Evolutionary conservation across 2,113 vertebrate species (phyloP), one percentile per base, ranked within the genome.

Genomic region (Pteronura brasiliensis): DNA sequence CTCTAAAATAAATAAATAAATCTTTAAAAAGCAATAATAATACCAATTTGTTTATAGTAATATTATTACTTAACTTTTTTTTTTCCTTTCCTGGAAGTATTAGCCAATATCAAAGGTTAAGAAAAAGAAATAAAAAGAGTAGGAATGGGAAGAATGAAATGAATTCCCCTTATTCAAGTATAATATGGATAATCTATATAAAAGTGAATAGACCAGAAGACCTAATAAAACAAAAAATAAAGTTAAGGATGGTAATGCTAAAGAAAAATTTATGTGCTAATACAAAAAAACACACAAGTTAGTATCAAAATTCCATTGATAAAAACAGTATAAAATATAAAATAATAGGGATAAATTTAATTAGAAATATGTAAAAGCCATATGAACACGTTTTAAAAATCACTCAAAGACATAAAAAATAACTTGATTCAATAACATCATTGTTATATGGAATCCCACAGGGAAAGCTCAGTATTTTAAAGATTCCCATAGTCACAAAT

Each of bases 11-110:
- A 69, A 36, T 21, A 69, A 69, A 69, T 36, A 36, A 69, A 69
- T 36, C 67, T 69, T 69, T 87, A 39, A 88, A 90, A 93, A 97
- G 49, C n/a, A 94, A 87, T 90, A 65, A 61, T 90, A 42, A 88
- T 67, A 27, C 1, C 36, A 65, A 55, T 65, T 39, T 80, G 92
- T 42, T 81, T 61, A 61, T 1, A 93, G 11, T 65, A 94, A 67
- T 63, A 52, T 14, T 87, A 59, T 77, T 92, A 79, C 72, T 87
- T 82, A 49, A 31, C 13, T 11, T 42, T 25, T 39, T 59, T 89
- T 36, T 23, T 85, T 42, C 42, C 49, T 84, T n/a, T 36, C 23
- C 39, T 47, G 34, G 59, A 4, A 79, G 17, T 90, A 79, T 95
- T 74, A 80, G 74, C 23, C 97, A 96, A 88, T 93, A 13, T 6